A percentile compares a stretch with the other conserved stretches of the same genome.
Conservation (phyloP, 2,797 vertebrate genomes). For the Gallinago nigripennis region DNA sequence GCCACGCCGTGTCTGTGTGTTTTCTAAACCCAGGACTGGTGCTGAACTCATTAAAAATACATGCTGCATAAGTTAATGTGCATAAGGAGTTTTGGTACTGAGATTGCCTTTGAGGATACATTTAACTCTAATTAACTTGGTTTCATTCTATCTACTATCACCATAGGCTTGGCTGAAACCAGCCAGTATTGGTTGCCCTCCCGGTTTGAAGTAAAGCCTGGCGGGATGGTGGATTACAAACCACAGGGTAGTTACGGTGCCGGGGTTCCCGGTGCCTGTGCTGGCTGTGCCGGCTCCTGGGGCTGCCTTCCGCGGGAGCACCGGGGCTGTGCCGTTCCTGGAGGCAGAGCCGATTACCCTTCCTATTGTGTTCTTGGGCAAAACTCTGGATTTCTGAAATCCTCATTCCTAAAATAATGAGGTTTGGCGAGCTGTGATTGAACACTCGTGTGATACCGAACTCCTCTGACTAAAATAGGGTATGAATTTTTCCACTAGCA, state of each 20-base stretch:
- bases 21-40: conserved; percentile 21
- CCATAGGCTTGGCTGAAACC: conserved; percentile 46
- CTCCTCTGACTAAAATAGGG: not conserved
- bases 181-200: conserved; percentile 2
- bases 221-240: not conserved
- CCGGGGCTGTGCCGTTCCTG: not conserved
- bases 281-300: not conserved
- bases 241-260: not conserved
- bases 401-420: not conserved
- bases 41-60: conserved; percentile 62
- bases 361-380: fast-evolving
- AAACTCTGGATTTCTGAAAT: not conserved
- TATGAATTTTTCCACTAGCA: not conserved
- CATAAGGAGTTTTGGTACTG: conserved; percentile 52
- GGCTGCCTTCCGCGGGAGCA: not conserved
- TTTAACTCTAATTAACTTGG: conserved; percentile 61
- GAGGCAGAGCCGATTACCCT: not conserved
- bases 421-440: not conserved
- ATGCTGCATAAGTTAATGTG: conserved; percentile 17
- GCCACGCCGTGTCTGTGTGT: not conserved
- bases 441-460: not conserved
- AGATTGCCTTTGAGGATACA: conserved; percentile 46
- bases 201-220: not conserved
- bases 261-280: not conserved
- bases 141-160: conserved; percentile 39